Percentiles rank a stretch among this genome's conserved stretches.
Evolutionary conservation across 2,113 vertebrate genomes (phyloP).

Genomic region (Centropus unirufus): DNA sequence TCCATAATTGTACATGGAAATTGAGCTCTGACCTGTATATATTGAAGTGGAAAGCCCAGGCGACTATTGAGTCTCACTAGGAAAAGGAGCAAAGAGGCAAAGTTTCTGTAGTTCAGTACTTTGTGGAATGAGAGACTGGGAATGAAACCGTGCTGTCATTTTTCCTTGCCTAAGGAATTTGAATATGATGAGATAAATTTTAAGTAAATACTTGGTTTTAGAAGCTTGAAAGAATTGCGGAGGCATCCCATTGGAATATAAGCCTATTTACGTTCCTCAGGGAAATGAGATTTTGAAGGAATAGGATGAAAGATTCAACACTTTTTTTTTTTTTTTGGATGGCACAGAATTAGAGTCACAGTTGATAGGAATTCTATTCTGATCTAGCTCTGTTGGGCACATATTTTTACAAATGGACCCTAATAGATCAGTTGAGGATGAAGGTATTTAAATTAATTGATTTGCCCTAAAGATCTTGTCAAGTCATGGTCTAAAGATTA

Average conservation of each 20-base stretch:
- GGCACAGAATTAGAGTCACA: neutral
- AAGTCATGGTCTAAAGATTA: neutral
- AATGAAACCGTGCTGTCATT: neutral
- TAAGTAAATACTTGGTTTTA: neutral
- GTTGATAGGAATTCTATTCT: neutral
- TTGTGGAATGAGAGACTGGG: neutral
- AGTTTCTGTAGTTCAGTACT: neutral
- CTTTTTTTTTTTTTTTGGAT: neutral
- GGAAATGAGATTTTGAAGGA: neutral
- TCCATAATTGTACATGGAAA: neutral
- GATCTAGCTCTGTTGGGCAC: neutral
- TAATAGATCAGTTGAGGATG: neutral
- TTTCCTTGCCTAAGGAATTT: neutral
- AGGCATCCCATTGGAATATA: neutral
- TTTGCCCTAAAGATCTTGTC: neutral
- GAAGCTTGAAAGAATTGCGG: neutral
- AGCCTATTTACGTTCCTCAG: neutral
- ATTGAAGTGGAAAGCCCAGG: neutral
- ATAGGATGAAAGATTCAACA: neutral
- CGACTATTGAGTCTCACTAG: neutral
- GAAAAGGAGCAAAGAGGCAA: neutral
- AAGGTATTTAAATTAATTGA: neutral
- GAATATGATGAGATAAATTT: neutral
- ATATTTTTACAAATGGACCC: neutral
- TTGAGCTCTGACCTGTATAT: neutral